Evolutionary conservation across 1,140 invertebrate species (phyloP).

Genomic region (Anastrepha ludens): DNA sequence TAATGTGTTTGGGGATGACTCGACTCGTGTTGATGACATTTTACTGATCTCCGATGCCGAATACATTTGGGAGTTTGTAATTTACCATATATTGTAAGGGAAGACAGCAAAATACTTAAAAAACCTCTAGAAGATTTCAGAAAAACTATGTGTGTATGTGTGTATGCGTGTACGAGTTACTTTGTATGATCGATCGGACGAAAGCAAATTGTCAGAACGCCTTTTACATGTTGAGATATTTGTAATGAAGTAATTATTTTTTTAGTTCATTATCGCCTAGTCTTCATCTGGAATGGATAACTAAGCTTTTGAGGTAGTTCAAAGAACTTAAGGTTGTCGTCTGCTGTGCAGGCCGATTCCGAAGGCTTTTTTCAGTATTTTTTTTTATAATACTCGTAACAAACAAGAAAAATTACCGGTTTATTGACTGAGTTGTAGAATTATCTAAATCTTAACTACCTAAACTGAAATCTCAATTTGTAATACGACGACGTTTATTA

Average conservation of each 20-base stretch:
- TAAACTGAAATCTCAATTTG: no score
- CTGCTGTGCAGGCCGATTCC: no score
- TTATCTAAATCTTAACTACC: no score
- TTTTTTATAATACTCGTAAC: no score
- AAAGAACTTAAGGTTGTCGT: no score
- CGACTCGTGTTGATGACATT: neutral
- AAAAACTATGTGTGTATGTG: neutral
- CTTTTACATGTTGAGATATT: neutral
- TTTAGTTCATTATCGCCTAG: neutral
- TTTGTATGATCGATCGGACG: neutral
- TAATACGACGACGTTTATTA: no score
- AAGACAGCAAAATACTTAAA: neutral
- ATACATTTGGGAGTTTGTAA: conserved; percentile 18
- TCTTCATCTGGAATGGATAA: no score
- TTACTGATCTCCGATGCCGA: neutral
- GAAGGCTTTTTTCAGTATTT: no score
- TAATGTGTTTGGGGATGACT: neutral
- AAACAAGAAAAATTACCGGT: no score
- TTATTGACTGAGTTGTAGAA: no score
- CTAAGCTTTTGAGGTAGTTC: no score
- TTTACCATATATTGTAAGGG: neutral
- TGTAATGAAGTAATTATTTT: conserved; percentile 25
- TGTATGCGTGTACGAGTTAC: neutral
- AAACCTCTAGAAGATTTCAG: neutral
- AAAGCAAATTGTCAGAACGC: neutral